Base-by-base conservation (phyloP, 35 echinoderm and acorn worm species). In the Lytechinus pictus region DNA sequence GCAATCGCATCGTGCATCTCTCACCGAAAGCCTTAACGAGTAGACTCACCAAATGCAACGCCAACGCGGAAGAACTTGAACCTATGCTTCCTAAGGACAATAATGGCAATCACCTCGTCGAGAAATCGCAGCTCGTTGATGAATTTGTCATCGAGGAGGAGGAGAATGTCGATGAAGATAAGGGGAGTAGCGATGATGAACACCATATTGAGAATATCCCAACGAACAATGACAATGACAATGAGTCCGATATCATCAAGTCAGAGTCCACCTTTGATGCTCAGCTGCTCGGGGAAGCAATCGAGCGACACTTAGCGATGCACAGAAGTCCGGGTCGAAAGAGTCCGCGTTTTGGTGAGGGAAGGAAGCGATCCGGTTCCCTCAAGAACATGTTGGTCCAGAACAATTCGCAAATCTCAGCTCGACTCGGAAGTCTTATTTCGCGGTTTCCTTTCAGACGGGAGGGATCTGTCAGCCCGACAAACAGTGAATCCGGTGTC, bases 271-370 rank as follows among this genome's bases (percentile, higher is more conserved):
- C 66, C 27, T 95, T 99, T 54, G 98, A 99, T 66, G 96, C 98
- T 2, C 94, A 97, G 89, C 94, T 97, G 9, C 92, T 99, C 61
- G 98, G 98, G 27, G 95, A 99, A 95, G 98, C 98, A 0, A 99
- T 99, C 28, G 98, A 99, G 95, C 66, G 98, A 55, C 96, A 97
- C 56, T 94, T 99, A 28, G 86, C 96, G 11, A 58, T 97, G 55
- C 94, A 96, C 3, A 96, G 96, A 52, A 96, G 92, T 86, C 92
- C 96, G 27, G 86, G 87, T 14, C 96, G 93, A 8, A 95, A 96
- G n/a, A 94, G 86, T 27, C 96, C 96, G 28, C 94, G 94, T 52
- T 58, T 21, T 10, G 53, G 86, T n/a, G 95, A 96, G 61, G 95
- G 95, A 9, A 54, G 95, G 16, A 97, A 94, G 51, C 52, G 95